phyloP scores from a whole-genome alignment of 2,888 invertebrate genomes.

The Leptopterna dolabrata region DNA sequence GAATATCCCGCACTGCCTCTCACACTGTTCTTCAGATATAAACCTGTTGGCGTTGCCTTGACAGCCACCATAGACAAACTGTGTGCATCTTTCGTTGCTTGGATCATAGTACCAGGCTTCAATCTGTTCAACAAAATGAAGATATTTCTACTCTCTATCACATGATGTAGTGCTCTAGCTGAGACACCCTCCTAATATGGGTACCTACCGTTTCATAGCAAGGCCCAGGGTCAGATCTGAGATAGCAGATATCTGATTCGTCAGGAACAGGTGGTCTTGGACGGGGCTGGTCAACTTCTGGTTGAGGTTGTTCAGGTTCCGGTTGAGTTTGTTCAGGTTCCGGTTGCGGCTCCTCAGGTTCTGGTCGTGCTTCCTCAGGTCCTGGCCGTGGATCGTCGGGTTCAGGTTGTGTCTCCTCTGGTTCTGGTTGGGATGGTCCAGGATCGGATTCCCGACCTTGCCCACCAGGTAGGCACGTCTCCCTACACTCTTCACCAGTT shows the following conservation, averaged over 20 bases:
- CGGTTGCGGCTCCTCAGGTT: not conserved
- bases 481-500: slow-evolving; percentile 68
- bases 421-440: not conserved
- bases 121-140: slow-evolving; percentile 67
- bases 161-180: no score
- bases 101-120: slow-evolving; percentile 82
- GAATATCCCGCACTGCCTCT: slow-evolving; percentile 78
- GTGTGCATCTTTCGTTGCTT: slow-evolving; percentile 71
- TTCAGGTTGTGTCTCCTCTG: not conserved
- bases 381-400: not conserved
- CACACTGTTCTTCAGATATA: slow-evolving; percentile 70
- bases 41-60: slow-evolving; percentile 91
- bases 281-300: not conserved
- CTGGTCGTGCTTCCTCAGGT: not conserved
- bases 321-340: not conserved
- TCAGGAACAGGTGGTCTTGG: slow-evolving; percentile 57
- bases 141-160: no score
- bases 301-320: not conserved
- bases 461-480: slow-evolving; percentile 69
- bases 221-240: slow-evolving; percentile 75
- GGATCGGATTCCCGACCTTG: not conserved
- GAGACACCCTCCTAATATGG: no score
- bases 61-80: slow-evolving; percentile 89
- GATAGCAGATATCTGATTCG: slow-evolving; percentile 70
- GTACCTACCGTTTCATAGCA: slow-evolving; percentile 74